A percentile compares a stretch with the other conserved stretches of the same genome.
Evolutionary conservation across 2,113 vertebrate genomes (phyloP).

Genomic region (Ceuthmochares aereus): DNA sequence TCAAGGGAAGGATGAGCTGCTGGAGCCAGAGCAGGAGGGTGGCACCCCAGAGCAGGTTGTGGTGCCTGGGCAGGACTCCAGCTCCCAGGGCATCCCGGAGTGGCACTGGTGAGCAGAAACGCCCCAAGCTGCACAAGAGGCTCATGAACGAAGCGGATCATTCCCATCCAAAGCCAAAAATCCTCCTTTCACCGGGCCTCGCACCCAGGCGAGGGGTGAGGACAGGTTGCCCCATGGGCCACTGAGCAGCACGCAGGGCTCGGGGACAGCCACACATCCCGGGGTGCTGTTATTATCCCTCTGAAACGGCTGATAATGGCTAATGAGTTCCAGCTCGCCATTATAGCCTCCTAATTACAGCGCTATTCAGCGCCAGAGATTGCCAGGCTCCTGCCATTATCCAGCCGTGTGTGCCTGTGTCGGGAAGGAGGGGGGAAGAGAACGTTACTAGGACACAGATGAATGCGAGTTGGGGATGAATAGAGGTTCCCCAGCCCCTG

Average conservation of each 20-base stretch:
- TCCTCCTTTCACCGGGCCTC: background rate
- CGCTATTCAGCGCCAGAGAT: constrained; percentile 52
- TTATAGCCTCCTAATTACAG: constrained; percentile 52
- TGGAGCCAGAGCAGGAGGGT: background rate
- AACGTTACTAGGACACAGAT: constrained; percentile 62
- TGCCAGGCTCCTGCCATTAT: constrained; percentile 61
- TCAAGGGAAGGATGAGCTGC: background rate
- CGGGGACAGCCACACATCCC: constrained; percentile 17
- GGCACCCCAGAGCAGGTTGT: background rate
- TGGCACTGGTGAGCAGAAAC: background rate
- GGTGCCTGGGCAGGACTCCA: background rate
- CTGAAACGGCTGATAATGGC: constrained; percentile 64
- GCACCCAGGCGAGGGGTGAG: background rate
- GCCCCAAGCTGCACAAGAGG: rapidly evolving
- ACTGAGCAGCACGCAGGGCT: background rate
- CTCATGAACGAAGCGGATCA: background rate
- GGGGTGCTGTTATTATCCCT: constrained; percentile 32
- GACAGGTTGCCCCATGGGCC: background rate
- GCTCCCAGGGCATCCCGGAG: background rate
- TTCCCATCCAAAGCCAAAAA: background rate
- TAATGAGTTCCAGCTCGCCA: constrained; percentile 65
- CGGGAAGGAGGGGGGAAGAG: constrained; percentile 1
- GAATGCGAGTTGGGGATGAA: constrained; percentile 45
- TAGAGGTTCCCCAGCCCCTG: constrained; percentile 43
- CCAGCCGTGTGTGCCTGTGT: constrained; percentile 38